Conservation (phyloP, 2,888 invertebrate genomes). For the Helobdella robusta region DNA sequence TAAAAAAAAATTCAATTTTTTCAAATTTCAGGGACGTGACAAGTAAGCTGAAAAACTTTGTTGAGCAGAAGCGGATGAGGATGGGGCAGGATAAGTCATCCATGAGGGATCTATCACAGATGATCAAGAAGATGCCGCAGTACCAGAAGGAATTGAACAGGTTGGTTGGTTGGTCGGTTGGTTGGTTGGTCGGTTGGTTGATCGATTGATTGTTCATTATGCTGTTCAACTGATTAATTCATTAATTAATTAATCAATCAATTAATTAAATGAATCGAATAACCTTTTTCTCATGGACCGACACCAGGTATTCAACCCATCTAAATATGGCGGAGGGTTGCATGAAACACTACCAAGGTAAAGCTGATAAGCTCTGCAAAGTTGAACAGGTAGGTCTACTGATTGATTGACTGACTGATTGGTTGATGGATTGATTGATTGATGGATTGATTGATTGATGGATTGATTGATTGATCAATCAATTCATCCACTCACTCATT, state of each 20-base stretch:
- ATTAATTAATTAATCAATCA: too few relatives aligned
- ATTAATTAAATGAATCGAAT: too few relatives aligned
- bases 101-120: slow-evolving; percentile 91
- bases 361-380: slow-evolving; percentile 82
- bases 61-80: slow-evolving; percentile 55
- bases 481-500: too few relatives aligned
- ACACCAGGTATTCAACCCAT: slow-evolving; percentile 81
- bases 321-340: slow-evolving; percentile 97
- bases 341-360: slow-evolving; percentile 92
- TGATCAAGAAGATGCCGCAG: slow-evolving; percentile 99
- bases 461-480: too few relatives aligned
- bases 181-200: too few relatives aligned
- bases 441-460: too few relatives aligned
- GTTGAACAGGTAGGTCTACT: slow-evolving; percentile 78
- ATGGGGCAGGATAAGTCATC: slow-evolving; percentile 61
- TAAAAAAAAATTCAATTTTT: neutral
- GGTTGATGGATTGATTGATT: too few relatives aligned
- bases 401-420: too few relatives aligned
- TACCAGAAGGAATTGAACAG: slow-evolving; percentile 95
- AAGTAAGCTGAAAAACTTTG: slow-evolving; percentile 94
- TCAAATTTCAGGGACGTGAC: slow-evolving; percentile 77
- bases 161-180: too few relatives aligned
- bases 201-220: neutral
- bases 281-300: neutral
- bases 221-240: neutral